A percentile compares a stretch with the other conserved stretches of the same genome.
These are phyloP conservation scores for Crocuta crocuta DNA, from an alignment of 2,113 vertebrate species.

Conservation along the genomic window DNA sequence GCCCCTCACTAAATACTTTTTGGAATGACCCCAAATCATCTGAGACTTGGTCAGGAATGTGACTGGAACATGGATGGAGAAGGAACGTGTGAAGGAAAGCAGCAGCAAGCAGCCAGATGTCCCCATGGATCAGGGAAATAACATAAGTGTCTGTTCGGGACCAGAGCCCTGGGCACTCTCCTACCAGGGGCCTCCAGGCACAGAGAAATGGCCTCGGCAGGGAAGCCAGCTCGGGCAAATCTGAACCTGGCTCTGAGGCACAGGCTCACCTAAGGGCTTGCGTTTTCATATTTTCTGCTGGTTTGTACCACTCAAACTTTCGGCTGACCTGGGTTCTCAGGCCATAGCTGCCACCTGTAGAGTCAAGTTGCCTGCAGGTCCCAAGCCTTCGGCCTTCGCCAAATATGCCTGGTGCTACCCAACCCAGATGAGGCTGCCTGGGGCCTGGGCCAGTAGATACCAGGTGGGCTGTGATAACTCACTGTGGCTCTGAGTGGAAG, in stretches of 20 bases:
- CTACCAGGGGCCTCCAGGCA: background rate
- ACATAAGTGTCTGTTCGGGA: background rate
- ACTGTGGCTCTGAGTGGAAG: slow-evolving; percentile 24
- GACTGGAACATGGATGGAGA: no score
- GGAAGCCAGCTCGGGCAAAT: background rate
- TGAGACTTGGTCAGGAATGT: slow-evolving; percentile 5
- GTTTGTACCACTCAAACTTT: background rate
- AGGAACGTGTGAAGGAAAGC: background rate
- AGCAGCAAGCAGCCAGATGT: background rate
- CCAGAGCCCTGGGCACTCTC: background rate
- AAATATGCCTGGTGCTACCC: background rate
- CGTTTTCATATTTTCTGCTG: background rate
- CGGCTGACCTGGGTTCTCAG: background rate
- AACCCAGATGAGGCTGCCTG: background rate
- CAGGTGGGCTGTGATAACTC: slow-evolving; percentile 11
- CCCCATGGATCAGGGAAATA: background rate
- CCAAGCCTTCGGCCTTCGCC: background rate
- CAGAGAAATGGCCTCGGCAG: background rate
- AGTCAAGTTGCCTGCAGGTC: background rate
- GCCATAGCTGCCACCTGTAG: background rate
- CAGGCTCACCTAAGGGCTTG: background rate
- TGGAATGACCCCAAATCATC: slow-evolving; percentile 10
- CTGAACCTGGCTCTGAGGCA: background rate
- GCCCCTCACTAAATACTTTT: background rate
- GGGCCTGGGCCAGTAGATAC: background rate